A percentile compares a stretch with the other conserved stretches of the same genome.
phyloP scores from a whole-genome alignment of 2,888 invertebrate genomes.

The Perizoma flavofasciatum region DNA sequence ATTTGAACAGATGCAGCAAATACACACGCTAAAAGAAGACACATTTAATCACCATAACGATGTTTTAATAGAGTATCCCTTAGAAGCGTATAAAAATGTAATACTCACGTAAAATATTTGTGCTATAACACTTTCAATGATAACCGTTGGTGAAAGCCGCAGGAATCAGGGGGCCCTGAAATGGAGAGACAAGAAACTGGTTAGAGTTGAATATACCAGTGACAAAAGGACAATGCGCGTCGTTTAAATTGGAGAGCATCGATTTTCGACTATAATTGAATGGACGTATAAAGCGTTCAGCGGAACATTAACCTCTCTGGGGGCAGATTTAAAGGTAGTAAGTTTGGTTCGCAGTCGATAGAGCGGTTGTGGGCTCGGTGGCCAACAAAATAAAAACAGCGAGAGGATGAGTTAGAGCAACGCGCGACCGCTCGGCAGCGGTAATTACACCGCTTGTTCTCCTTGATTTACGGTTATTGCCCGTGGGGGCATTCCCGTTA shows the following conservation, averaged over 20 bases:
- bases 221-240: conserved; percentile 33
- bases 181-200: conserved; percentile 60
- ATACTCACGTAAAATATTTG: conserved; percentile 83
- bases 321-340: conserved; percentile 81
- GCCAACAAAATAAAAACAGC: conserved; percentile 82
- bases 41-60: conserved; percentile 66
- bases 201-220: conserved; percentile 30
- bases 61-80: conserved; percentile 66
- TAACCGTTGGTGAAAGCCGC: conserved; percentile 99
- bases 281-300: conserved; percentile 71
- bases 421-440: conserved; percentile 79
- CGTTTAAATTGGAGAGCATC: conserved; percentile 50
- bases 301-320: conserved; percentile 73
- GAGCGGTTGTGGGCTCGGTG: conserved; percentile 72
- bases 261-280: conserved; percentile 67
- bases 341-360: conserved; percentile 78
- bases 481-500: conserved; percentile 82
- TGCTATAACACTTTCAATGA: conserved; percentile 90
- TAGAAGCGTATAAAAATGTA: conserved; percentile 59
- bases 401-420: conserved; percentile 81
- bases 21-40: conserved; percentile 48
- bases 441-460: conserved; percentile 85
- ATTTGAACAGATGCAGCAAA: conserved; percentile 58
- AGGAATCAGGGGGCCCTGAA: conserved; percentile 98
- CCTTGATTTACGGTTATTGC: conserved; percentile 85